Evolutionary conservation across 2,113 vertebrate genomes (phyloP), one percentile per base, ranked within the genome.

Genomic region (Chloropsis hardwickii): DNA sequence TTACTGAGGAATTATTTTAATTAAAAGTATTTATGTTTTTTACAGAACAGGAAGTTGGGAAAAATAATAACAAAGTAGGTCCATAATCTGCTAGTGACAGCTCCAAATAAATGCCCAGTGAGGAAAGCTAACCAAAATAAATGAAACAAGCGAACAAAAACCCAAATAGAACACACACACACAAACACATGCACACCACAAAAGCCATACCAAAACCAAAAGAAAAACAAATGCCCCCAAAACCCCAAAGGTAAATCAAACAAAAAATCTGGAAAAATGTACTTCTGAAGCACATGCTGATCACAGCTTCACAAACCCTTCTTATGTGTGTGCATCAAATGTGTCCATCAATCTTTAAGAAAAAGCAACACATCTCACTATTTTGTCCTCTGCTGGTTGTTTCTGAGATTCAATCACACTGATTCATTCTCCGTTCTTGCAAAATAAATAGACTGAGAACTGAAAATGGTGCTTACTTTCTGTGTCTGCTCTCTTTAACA

Each of bases 361-460:
- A 89, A 94, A 94, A 77, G 37, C 47, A 84, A 74, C 60, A 48
- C 44, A 64, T 71, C 80, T 88, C 35, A n/a, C 6, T 45, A 48
- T 79, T 92, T 94, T 94, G 77, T 94, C 65, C 61, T 94, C 69
- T 67, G 48, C 42, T 66, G 24, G 33, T 13, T 86, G 42, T 70
- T 94, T 86, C 1, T 78, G 80, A 64, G 57, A 95, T 67, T 87
- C 67, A 81, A 50, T 86, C 85, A 83, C 24, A 95, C 44, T 37
- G 47, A 94, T 56, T 83, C 65, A 83, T 62, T 73, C 42, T 79
- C 77, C 78, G 25, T 51, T 81, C 69, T 37, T 57, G 27, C 25
- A 90, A 93, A 94, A 92, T 64, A 96, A 87, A 81, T 29, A 86
- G 24, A 37, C 62, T 45, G 69, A 69, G 67, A 82, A 90, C 60